Base-by-base conservation (phyloP, 2,888 invertebrate species). In the Nasonia oneida region DNA sequence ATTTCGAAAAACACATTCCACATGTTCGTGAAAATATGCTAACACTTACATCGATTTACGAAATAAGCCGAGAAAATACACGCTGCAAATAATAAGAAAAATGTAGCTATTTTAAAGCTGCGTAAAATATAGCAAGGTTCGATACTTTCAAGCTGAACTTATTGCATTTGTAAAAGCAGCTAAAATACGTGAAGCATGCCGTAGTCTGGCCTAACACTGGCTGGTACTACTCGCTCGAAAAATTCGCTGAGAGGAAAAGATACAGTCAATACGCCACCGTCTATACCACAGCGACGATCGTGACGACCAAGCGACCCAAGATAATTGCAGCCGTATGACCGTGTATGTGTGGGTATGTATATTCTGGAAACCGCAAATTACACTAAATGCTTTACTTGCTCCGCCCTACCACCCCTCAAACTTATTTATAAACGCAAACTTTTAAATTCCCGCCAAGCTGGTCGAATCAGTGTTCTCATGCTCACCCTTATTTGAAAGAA, bases 181-280 rank as follows among this genome's bases (percentile, higher is more conserved):
- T 74, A 18, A 57, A 81, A 14, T 42, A 74, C 74, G 82, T 81
- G 81, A 47, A 80, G 67, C 39, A n/a, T 29, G 29, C 64, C 2
- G 12, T 18, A 77, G 90, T 81, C 90, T 87, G 90, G 81, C 89
- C 90, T 90, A 90, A 89, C 87, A 91, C 91, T 79, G 90, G 86
- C 87, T 90, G 90, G 90, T 89, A 91, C 91, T 90, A 90, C 90
- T 91, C 89, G 86, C 79, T 84, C 75, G 82, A 81, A 81, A 75
- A 80, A 67, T 3, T 42, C 18, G n/a, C 8, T 47, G 18, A 73
- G 15, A 57, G 37, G 74, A 8, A 74, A 14, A 33, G 39, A 80
- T n/a, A 33, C 8, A 88, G 89, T 90, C 89, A 87, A 90, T 90
- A 90, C 2, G n/a, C 1, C 0, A 10, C 67, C 37, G 18, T 6